Evolutionary conservation across 2,113 vertebrate species (phyloP), one percentile per base, ranked within the genome.

Genomic region (Notothenia coriiceps): DNA sequence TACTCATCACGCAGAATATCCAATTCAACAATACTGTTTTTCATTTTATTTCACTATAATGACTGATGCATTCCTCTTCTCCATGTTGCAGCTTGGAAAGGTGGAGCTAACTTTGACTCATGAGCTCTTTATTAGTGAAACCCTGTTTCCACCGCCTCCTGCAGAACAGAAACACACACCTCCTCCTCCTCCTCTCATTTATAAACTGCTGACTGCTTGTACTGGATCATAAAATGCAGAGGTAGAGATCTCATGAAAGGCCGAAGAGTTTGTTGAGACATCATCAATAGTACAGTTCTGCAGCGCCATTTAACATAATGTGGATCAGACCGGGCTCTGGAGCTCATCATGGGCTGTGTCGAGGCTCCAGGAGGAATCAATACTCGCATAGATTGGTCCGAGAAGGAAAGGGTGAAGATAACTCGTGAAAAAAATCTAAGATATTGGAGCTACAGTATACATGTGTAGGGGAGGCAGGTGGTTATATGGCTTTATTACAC

Each of bases 231-330:
- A 74, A 82, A 89, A 78, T 73, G 70, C 52, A 65, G 70, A 46
- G 62, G 77, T 13, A 40, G 43, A 60, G 69, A 74, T 77, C 67
- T 57, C 51, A 14, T 10, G 61, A 76, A 74, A 74, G 63, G 82
- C 59, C 35, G 60, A 69, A 2, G 40, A 76, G 76, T 63, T 55
- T 80, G 71, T 70, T 65, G 75, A 86, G n/a, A 76, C 69, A 76
- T 79, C 72, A 83, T 88, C 86, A 82, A 88, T 83, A 90, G 66
- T 17, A 49, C 13, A 79, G 74, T 7, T 50, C 1, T 57, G 77
- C 63, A 59, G 51, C 50, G 57, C 72, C 80, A 88, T 89, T 88
- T 89, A 83, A 80, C 80, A 82, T 87, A 70, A 85, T 74, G 83
- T 81, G 69, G 77, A 77, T 82, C 63, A 57, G 73, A 57, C 63